Evolutionary conservation across 2,888 invertebrate genomes (phyloP).

Genomic region (Lasioglossum lativentre): DNA sequence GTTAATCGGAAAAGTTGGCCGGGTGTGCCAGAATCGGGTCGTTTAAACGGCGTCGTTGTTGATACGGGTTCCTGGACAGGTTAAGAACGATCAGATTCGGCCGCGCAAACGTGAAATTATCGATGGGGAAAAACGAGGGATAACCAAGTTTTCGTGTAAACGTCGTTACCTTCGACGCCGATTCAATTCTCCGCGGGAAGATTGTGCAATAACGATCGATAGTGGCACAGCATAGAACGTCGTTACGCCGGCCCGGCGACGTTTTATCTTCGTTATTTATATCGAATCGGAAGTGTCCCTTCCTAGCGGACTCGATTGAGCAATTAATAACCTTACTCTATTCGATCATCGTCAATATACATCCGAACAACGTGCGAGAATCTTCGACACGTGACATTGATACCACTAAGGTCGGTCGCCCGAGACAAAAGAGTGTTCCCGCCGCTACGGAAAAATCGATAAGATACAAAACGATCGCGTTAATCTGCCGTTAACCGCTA

Average conservation of each 20-base stretch:
- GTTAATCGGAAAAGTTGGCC: constrained; percentile 8
- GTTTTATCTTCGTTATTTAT: constrained; percentile 34
- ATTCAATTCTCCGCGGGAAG: constrained; percentile 14
- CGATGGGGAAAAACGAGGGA: constrained; percentile 28
- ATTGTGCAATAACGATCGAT: constrained; percentile 18
- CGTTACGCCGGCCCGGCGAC: constrained; percentile 5
- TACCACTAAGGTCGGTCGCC: neutral
- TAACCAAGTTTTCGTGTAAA: constrained; percentile 47
- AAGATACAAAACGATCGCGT: constrained; percentile 45
- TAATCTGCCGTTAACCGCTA: constrained; percentile 25
- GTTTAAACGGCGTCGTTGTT: neutral
- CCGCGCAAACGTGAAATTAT: constrained; percentile 50
- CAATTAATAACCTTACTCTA: constrained; percentile 32
- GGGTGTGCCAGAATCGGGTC: neutral
- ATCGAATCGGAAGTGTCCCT: constrained; percentile 34
- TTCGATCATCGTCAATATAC: constrained; percentile 19
- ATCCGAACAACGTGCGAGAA: constrained; percentile 19
- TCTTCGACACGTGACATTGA: constrained; percentile 44
- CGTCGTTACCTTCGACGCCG: constrained; percentile 16
- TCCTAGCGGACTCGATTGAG: constrained; percentile 35
- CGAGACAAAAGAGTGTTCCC: constrained; percentile 14
- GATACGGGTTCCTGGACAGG: constrained; percentile 21
- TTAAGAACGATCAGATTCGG: constrained; percentile 21
- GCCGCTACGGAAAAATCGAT: constrained; percentile 27
- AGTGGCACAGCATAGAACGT: neutral